These are phyloP conservation scores for Phallusia fumigata DNA, from an alignment of 23 tunicate species.

Conservation along the genomic window DNA sequence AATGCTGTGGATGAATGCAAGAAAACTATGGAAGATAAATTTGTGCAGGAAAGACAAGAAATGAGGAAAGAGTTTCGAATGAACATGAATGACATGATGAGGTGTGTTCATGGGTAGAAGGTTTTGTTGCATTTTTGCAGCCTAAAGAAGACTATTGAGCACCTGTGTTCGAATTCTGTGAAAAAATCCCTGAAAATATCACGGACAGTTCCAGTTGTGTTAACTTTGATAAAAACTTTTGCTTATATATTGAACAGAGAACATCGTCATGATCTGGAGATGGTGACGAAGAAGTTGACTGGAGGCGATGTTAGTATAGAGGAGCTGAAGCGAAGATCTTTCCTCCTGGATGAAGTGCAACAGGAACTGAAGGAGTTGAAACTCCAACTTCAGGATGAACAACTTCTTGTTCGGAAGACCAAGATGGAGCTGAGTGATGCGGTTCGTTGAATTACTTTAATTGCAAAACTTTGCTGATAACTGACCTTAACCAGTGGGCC, in stretches of 20 bases:
- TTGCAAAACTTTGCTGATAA: neutral
- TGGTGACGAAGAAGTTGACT: conserved; percentile 32
- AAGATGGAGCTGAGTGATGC: conserved; percentile 30
- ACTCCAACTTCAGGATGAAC: conserved; percentile 33
- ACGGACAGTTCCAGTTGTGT: no score
- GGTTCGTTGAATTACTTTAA: conserved; percentile 14
- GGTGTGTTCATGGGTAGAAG: no score
- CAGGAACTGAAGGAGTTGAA: conserved; percentile 39
- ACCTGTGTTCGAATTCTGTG: no score
- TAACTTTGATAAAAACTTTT: no score
- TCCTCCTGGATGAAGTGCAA: conserved; percentile 21
- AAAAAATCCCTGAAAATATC: no score
- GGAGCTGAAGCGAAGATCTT: conserved; percentile 63
- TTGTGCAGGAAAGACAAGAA: conserved; percentile 49
- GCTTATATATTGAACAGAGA: conserved; percentile 17
- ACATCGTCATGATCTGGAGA: conserved; percentile 62
- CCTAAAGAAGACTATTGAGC: no score
- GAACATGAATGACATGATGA: conserved; percentile 52
- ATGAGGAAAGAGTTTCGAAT: conserved; percentile 57
- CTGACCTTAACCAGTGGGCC: no score
- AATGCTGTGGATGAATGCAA: conserved; percentile 66
- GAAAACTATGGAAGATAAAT: conserved; percentile 56
- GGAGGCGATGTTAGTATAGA: conserved; percentile 41
- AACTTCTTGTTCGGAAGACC: conserved; percentile 5
- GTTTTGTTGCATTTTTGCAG: no score